phyloP scores from a whole-genome alignment of 2,797 vertebrate genomes.

The Micrastur ruficollis region DNA sequence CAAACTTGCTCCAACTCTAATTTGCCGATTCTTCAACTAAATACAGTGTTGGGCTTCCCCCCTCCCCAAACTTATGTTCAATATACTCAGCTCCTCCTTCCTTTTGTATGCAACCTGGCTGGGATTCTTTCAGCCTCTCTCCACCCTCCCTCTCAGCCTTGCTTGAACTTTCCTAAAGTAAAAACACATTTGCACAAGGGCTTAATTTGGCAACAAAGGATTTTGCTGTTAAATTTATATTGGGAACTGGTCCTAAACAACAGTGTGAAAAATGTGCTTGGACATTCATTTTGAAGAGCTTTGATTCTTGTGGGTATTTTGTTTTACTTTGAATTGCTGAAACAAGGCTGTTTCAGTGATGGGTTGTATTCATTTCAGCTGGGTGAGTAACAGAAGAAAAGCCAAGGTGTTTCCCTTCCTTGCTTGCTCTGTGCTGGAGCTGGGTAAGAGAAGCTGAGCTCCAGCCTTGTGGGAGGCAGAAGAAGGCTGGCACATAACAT shows the following conservation, averaged over 20 bases:
- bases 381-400: neutral
- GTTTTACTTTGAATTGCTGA: neutral
- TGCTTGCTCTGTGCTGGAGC: neutral
- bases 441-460: neutral
- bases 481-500: neutral
- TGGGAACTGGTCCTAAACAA: neutral
- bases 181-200: neutral
- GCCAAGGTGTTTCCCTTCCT: neutral
- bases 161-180: neutral
- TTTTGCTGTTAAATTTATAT: slow-evolving; percentile 25
- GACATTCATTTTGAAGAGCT: neutral
- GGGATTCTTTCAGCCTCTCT: neutral
- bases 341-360: neutral
- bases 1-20: neutral
- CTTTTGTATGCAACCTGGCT: neutral
- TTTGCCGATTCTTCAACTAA: neutral
- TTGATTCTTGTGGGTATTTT: neutral
- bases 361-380: neutral
- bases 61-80: neutral
- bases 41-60: neutral
- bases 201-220: neutral
- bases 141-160: neutral
- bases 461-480: neutral
- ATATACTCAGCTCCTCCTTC: neutral
- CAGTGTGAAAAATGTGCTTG: neutral